Evolutionary conservation across 2,797 vertebrate genomes (phyloP).

Genomic region (Onychomys torridus): DNA sequence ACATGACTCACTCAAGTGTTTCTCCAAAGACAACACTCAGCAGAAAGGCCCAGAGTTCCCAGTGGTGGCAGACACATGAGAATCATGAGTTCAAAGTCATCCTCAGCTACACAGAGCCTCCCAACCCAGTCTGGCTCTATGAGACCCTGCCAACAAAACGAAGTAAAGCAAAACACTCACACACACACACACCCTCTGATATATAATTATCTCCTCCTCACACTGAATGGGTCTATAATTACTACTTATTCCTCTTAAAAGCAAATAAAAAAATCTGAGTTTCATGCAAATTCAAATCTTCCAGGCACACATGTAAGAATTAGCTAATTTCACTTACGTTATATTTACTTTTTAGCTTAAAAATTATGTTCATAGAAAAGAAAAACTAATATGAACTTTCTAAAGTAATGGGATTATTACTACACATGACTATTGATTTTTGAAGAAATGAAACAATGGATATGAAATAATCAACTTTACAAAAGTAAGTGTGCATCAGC

Average conservation of each 20-base stretch:
- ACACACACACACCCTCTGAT: neutral
- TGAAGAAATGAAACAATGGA: neutral
- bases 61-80: neutral
- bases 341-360: neutral
- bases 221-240: neutral
- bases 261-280: neutral
- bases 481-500: neutral
- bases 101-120: neutral
- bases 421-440: neutral
- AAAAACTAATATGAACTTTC: neutral
- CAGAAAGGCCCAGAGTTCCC: neutral
- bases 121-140: neutral
- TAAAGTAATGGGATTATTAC: neutral
- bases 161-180: neutral
- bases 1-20: neutral
- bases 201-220: neutral
- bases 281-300: conserved; percentile 30
- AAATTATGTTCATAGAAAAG: neutral
- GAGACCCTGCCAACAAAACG: neutral
- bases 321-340: neutral
- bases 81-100: neutral
- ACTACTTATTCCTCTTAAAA: conserved; percentile 35
- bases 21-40: neutral
- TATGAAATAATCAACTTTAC: neutral
- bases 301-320: neutral